phyloP scores from a whole-genome alignment of 2,113 vertebrate species.

The Saccopteryx leptura region DNA sequence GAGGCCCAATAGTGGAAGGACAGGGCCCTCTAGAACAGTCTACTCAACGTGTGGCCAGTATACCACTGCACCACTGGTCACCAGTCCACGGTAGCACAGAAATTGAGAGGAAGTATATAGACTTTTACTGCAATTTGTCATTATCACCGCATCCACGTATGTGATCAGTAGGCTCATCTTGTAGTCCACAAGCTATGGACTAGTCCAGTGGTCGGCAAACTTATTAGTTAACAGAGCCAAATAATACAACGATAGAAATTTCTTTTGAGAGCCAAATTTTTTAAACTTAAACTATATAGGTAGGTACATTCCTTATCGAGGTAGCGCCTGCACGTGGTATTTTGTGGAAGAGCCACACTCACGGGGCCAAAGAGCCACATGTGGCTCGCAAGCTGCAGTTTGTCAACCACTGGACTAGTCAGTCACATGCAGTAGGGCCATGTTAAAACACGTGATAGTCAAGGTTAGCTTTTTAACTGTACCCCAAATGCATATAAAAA shows the following conservation, averaged over 20 bases:
- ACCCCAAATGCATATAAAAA: background rate
- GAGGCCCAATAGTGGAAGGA: background rate
- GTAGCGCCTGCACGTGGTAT: too few species aligned
- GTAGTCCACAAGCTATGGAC: background rate
- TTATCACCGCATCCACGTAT: too few species aligned
- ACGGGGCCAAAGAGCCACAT: too few species aligned
- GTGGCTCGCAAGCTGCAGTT: too few species aligned
- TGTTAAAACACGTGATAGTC: background rate
- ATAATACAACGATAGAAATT: too few species aligned
- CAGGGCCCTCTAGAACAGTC: background rate
- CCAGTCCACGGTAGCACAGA: background rate
- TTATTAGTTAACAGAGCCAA: too few species aligned
- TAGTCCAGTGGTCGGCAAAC: too few species aligned
- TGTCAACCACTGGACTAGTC: background rate
- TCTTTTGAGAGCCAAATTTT: too few species aligned
- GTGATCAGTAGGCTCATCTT: too few species aligned
- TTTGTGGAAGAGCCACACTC: too few species aligned
- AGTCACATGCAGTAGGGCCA: background rate
- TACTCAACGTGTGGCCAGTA: background rate
- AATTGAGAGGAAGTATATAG: background rate
- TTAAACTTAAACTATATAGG: too few species aligned
- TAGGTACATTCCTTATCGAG: too few species aligned
- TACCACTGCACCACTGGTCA: background rate
- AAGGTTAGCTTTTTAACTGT: background rate
- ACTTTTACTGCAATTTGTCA: background rate